These are phyloP conservation scores for Zapornia atra DNA, from an alignment of 2,113 vertebrate species.

Conservation along the genomic window DNA sequence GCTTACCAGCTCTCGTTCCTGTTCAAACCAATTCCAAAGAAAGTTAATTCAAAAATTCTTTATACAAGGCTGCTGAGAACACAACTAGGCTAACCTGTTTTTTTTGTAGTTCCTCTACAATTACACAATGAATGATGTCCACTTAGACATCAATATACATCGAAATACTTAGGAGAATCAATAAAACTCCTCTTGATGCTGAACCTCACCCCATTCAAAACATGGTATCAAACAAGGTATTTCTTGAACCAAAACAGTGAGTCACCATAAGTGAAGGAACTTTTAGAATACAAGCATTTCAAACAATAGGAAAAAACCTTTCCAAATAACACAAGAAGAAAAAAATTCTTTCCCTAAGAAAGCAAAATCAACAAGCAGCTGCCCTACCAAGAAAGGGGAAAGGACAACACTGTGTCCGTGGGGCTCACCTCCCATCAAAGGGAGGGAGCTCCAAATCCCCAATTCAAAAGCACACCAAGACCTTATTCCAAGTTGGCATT, in stretches of 20 bases:
- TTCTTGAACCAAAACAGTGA: neutral
- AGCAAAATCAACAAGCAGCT: neutral
- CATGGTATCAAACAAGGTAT: accelerated
- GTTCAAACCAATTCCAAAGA: neutral
- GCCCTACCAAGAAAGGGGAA: neutral
- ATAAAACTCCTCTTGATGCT: neutral
- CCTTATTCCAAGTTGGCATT: neutral
- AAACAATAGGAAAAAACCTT: neutral
- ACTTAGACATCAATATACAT: neutral
- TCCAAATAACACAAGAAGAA: accelerated
- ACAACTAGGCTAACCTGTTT: neutral
- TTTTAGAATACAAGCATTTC: neutral
- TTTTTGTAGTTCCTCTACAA: neutral
- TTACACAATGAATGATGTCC: neutral
- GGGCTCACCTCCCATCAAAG: neutral
- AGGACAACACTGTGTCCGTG: neutral
- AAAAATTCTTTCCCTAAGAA: neutral
- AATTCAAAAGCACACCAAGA: neutral
- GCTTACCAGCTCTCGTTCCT: neutral
- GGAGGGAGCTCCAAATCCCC: neutral
- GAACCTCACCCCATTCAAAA: neutral
- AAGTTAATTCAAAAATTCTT: neutral
- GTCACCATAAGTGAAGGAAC: neutral
- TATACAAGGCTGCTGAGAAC: neutral
- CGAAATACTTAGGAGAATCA: neutral